Conservation (phyloP, 2,888 invertebrate species). For the Idaea dimidiata region DNA sequence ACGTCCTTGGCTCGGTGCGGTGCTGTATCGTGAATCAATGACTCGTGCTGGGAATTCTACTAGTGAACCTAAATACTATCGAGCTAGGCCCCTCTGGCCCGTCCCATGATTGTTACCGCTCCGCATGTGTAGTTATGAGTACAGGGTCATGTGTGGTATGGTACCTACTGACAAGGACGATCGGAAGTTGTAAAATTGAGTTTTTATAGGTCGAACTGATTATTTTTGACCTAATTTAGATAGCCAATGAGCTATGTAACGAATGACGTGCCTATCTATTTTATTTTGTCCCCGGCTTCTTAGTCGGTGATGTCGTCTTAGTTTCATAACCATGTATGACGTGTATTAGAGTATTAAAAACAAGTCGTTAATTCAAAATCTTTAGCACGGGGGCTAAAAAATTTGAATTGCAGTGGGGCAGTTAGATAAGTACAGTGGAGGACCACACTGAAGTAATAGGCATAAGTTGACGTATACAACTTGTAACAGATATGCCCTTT, state of each 20-base stretch:
- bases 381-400: too few relatives aligned
- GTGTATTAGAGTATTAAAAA: too few relatives aligned
- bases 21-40: slow-evolving; percentile 22
- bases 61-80: not conserved
- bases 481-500: too few relatives aligned
- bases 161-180: not conserved
- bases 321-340: too few relatives aligned
- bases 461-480: too few relatives aligned
- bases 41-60: slow-evolving; percentile 21
- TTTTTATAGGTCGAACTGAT: not conserved
- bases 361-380: too few relatives aligned
- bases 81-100: slow-evolving; percentile 18
- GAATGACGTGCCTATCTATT: not conserved
- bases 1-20: slow-evolving; percentile 15
- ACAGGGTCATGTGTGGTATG: slow-evolving; percentile 9
- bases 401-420: too few relatives aligned
- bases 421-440: too few relatives aligned
- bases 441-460: too few relatives aligned
- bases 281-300: not conserved
- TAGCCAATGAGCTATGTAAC: not conserved
- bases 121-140: slow-evolving; percentile 11
- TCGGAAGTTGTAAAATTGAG: not conserved
- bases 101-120: slow-evolving; percentile 26
- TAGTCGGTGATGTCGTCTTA: too few relatives aligned
- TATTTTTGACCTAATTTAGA: not conserved